phyloP scores from a whole-genome alignment of 92 coral and sea anemone genomes.

The Porites rus region DNA sequence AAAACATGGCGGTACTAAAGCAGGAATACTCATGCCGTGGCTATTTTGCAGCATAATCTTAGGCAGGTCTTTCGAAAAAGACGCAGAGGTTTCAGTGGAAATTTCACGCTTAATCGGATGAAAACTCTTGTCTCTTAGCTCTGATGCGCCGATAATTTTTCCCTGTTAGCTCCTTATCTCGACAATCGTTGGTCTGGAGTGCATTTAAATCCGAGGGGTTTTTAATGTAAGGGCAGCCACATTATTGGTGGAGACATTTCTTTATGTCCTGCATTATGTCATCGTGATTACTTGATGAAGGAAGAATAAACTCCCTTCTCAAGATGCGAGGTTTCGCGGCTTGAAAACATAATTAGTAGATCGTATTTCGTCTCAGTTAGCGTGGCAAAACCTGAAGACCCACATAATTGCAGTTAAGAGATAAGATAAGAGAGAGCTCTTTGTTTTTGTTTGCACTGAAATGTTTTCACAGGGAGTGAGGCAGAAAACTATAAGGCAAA shows the following conservation, averaged over 20 bases:
- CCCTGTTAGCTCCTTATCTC: conserved; percentile 51
- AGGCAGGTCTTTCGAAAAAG: background rate
- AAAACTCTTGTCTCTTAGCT: conserved; percentile 24
- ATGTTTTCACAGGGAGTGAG: conserved; percentile 45
- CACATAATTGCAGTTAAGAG: conserved; percentile 85
- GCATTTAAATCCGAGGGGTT: conserved; percentile 41
- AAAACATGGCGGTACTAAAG: conserved; percentile 85
- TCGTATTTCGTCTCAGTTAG: conserved; percentile 93
- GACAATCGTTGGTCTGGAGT: conserved; percentile 49
- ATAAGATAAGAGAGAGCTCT: conserved; percentile 89
- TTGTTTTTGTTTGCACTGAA: conserved; percentile 73
- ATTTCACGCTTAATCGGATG: background rate
- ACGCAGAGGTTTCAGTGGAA: background rate
- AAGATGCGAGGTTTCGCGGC: conserved; percentile 78
- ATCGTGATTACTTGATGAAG: conserved; percentile 85
- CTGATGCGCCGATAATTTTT: conserved; percentile 49
- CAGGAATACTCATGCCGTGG: conserved; percentile 83
- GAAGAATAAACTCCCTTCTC: conserved; percentile 75
- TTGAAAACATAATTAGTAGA: conserved; percentile 83
- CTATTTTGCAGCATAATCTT: conserved; percentile 72
- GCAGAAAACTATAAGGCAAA: conserved; percentile 43
- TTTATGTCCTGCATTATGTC: conserved; percentile 63
- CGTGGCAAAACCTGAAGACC: conserved; percentile 73
- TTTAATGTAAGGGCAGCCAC: conserved; percentile 38
- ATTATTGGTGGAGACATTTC: conserved; percentile 72